phyloP scores from a whole-genome alignment of 2,888 invertebrate species.

The Drosophila neonasuta region DNA sequence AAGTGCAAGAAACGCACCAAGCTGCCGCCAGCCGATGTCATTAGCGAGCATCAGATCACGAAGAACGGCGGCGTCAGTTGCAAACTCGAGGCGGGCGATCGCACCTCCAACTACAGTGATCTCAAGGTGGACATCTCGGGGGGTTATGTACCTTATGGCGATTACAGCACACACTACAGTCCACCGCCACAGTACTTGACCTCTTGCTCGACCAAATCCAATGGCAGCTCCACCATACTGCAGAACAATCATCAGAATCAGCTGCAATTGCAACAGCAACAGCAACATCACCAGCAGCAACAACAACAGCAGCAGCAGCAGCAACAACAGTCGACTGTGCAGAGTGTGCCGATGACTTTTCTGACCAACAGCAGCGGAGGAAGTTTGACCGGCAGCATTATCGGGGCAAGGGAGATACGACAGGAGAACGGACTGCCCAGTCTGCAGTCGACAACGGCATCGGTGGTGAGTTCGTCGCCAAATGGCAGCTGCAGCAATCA shows the following conservation, averaged over 20 bases:
- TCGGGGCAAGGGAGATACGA: constrained; percentile 80
- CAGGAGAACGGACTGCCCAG: constrained; percentile 82
- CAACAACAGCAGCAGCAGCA: constrained; percentile 72
- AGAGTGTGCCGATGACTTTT: constrained; percentile 81
- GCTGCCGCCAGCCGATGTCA: constrained; percentile 81
- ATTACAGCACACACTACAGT: constrained; percentile 94
- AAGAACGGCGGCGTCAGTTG: constrained; percentile 83
- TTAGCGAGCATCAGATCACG: constrained; percentile 83
- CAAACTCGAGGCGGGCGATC: constrained; percentile 86
- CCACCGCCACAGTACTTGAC: constrained; percentile 86
- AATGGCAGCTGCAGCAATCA: constrained; percentile 82
- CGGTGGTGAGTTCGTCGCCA: constrained; percentile 82
- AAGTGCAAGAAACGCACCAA: constrained; percentile 82
- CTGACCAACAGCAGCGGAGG: constrained; percentile 77
- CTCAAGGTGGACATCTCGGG: constrained; percentile 94
- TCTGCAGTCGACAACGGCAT: constrained; percentile 80
- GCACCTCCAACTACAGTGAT: constrained; percentile 96
- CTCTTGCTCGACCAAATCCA: constrained; percentile 81
- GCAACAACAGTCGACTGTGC: constrained; percentile 60
- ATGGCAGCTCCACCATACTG: constrained; percentile 79
- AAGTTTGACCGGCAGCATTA: constrained; percentile 81
- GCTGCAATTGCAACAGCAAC: constrained; percentile 76
- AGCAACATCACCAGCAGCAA: constrained; percentile 72
- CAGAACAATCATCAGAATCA: constrained; percentile 81
- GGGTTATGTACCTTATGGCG: constrained; percentile 88